Evolutionary conservation across 2,888 invertebrate genomes (phyloP).

Genomic region (Scaptomyza polygonia): DNA sequence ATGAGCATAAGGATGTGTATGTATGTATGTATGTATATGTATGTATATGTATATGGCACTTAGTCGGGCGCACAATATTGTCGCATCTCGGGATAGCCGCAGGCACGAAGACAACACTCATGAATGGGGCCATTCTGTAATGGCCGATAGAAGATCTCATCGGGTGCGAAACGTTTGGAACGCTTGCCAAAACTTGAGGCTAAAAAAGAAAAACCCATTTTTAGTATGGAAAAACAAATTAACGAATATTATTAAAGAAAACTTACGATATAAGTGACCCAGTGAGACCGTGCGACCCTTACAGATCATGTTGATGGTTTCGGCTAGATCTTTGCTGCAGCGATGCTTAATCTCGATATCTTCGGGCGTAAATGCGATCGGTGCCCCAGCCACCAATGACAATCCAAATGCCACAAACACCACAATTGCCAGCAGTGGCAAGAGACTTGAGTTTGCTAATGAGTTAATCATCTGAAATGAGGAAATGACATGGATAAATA

Average conservation of each 20-base stretch:
- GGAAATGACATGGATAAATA: background rate
- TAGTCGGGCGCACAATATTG: slow-evolving; percentile 76
- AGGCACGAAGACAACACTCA: slow-evolving; percentile 79
- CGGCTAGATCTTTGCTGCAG: slow-evolving; percentile 77
- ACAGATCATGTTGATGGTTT: slow-evolving; percentile 76
- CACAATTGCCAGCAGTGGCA: slow-evolving; percentile 53
- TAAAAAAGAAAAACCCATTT: background rate
- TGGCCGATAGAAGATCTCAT: slow-evolving; percentile 65
- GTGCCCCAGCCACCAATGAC: slow-evolving; percentile 42
- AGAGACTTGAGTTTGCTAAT: slow-evolving; percentile 35
- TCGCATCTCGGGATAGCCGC: slow-evolving; percentile 74
- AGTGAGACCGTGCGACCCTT: slow-evolving; percentile 76
- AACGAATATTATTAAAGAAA: too few species aligned
- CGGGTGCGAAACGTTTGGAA: slow-evolving; percentile 20
- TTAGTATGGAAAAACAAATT: background rate
- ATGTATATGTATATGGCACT: slow-evolving; percentile 1
- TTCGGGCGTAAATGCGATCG: slow-evolving; percentile 28
- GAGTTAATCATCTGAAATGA: slow-evolving; percentile 68
- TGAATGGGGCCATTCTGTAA: slow-evolving; percentile 76
- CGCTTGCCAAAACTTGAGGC: slow-evolving; percentile 64
- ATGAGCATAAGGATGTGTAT: background rate
- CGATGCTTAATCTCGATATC: slow-evolving; percentile 68
- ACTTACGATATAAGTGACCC: slow-evolving; percentile 78
- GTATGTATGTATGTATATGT: slow-evolving; percentile 1
- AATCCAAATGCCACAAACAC: slow-evolving; percentile 48